Evolutionary conservation across 2,797 vertebrate species (phyloP).

Genomic region (Artibeus lituratus): DNA sequence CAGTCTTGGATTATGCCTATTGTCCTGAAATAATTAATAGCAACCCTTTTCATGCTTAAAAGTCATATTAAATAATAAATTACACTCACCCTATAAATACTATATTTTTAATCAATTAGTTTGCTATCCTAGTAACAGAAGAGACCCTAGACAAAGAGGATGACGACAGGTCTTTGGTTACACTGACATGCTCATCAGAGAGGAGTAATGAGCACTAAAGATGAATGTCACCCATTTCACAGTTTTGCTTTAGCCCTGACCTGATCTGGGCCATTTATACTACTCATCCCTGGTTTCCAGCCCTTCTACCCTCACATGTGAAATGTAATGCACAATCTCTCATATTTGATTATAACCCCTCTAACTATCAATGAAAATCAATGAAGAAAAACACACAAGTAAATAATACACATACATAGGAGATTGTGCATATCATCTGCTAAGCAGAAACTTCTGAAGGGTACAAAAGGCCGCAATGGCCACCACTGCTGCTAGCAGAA

Average conservation of each 20-base stretch:
- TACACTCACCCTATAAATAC: background rate
- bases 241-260: background rate
- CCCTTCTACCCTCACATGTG: background rate
- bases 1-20: background rate
- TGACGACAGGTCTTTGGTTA: background rate
- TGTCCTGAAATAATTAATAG: slow-evolving; percentile 24
- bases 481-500: background rate
- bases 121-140: background rate
- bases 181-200: background rate
- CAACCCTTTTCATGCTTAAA: background rate
- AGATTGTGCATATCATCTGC: background rate
- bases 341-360: background rate
- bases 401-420: background rate
- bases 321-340: background rate
- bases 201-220: background rate
- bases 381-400: background rate
- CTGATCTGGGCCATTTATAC: background rate
- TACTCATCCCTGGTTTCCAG: background rate
- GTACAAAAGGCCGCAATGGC: background rate
- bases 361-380: background rate
- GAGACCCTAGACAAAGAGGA: background rate
- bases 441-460: background rate
- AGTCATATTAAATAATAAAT: slow-evolving; percentile 14
- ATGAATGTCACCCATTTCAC: background rate
- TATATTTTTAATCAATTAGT: background rate